Conservation (phyloP, 2,797 vertebrate genomes). For the Cyclura pinguis region DNA sequence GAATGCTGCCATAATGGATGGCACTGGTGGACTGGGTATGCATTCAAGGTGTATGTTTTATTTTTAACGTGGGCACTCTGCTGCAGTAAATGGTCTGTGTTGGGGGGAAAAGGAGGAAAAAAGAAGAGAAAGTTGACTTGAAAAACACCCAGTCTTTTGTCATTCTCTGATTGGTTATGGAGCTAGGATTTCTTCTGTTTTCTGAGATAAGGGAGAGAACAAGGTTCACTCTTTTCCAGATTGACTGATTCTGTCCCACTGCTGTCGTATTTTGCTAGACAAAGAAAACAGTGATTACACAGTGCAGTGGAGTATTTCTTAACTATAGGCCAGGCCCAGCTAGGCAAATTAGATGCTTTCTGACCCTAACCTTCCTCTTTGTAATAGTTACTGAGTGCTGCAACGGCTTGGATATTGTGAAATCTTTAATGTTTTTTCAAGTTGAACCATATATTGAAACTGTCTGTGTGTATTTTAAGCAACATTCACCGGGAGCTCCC, state of each 20-base stretch:
- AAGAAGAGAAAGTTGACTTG: background rate
- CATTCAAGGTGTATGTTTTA: background rate
- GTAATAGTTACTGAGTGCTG: background rate
- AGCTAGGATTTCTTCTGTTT: background rate
- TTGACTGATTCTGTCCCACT: background rate
- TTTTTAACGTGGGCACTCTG: background rate
- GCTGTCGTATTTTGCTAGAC: background rate
- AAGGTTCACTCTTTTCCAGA: background rate
- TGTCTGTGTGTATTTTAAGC: background rate
- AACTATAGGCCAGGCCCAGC: background rate
- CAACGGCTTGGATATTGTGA: background rate
- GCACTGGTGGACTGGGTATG: background rate
- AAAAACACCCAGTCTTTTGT: background rate
- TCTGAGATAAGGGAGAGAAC: no score
- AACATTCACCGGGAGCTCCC: no score
- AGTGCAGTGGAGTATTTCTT: background rate
- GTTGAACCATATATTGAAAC: background rate
- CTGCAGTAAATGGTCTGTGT: background rate
- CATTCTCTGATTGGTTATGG: background rate
- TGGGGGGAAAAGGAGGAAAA: no score
- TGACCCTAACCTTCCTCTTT: no score
- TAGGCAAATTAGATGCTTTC: background rate
- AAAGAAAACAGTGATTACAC: background rate
- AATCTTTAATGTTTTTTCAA: background rate
- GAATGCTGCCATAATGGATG: no score